These are phyloP conservation scores for Oreochromis tanganicae DNA, from an alignment of 2,113 vertebrate species.

Conservation along the genomic window DNA sequence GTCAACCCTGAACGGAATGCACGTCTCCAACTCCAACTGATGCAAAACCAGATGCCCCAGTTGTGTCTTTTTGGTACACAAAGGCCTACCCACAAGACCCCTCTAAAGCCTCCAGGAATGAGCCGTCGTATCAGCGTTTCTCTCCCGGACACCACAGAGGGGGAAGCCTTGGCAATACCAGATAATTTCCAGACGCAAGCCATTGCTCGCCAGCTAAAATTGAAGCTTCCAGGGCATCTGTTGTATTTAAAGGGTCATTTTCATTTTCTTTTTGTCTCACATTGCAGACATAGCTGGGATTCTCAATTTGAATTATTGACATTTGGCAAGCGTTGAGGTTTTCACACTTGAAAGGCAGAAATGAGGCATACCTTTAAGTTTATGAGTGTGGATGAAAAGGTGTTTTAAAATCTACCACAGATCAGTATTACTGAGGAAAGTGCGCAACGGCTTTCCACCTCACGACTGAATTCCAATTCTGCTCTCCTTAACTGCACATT, in stretches of 20 bases:
- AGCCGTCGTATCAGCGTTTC: slow-evolving; percentile 31
- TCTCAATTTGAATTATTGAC: background rate
- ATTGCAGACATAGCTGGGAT: slow-evolving; percentile 16
- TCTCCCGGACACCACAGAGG: slow-evolving; percentile 38
- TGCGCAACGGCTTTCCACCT: background rate
- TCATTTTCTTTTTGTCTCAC: slow-evolving; percentile 5
- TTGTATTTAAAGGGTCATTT: slow-evolving; percentile 16
- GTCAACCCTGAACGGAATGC: slow-evolving; percentile 28
- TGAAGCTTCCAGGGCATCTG: slow-evolving; percentile 44
- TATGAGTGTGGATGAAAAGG: background rate
- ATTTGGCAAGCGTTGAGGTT: background rate
- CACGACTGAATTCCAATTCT: background rate
- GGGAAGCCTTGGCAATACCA: slow-evolving; percentile 36
- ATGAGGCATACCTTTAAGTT: background rate
- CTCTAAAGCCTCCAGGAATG: slow-evolving; percentile 32
- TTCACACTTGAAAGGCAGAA: background rate
- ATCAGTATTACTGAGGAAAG: background rate
- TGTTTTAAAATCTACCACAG: background rate
- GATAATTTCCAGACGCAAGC: slow-evolving; percentile 44
- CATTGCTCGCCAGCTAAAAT: slow-evolving; percentile 30
- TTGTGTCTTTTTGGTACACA: slow-evolving; percentile 23
- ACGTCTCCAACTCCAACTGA: slow-evolving; percentile 51
- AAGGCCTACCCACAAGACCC: slow-evolving; percentile 6
- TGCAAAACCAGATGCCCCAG: background rate
- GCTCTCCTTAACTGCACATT: background rate